phyloP scores from a whole-genome alignment of 2,113 vertebrate species.

The Onychorhynchus coronatus region DNA sequence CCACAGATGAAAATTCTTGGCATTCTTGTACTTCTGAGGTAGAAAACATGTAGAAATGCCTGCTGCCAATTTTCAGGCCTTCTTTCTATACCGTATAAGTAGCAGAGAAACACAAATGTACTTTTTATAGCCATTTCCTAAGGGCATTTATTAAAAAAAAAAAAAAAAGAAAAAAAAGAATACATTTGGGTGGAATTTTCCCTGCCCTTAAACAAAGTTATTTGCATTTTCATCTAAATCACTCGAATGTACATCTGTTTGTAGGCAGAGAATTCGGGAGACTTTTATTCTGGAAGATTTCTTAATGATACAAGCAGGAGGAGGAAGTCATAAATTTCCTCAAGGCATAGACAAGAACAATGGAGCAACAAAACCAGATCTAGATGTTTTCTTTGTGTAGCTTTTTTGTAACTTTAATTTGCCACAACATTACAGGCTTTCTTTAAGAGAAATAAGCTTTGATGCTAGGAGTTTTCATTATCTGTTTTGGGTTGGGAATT shows the following conservation, averaged over 20 bases:
- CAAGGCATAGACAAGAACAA: not conserved
- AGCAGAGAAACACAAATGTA: not conserved
- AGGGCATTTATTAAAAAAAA: not conserved
- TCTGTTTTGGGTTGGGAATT: not conserved
- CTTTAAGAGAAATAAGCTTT: not conserved
- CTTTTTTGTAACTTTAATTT: not conserved
- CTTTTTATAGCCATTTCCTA: not conserved
- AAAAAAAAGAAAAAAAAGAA: not conserved
- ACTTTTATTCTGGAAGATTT: not conserved
- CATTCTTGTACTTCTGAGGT: not conserved
- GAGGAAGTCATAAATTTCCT: constrained; percentile 44
- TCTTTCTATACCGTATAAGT: not conserved
- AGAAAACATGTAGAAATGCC: not conserved
- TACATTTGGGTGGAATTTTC: not conserved
- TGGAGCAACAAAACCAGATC: not conserved
- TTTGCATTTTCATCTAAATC: not conserved
- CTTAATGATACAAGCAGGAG: not conserved
- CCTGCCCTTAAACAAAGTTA: not conserved
- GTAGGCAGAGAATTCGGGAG: not conserved
- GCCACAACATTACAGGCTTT: not conserved
- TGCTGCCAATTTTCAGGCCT: not conserved
- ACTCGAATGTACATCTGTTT: not conserved
- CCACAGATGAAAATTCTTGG: not conserved
- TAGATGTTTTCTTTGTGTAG: not conserved
- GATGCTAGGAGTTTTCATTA: not conserved